Base-by-base conservation (phyloP, 1,140 invertebrate genomes). In the Neodiprion pinetum region DNA sequence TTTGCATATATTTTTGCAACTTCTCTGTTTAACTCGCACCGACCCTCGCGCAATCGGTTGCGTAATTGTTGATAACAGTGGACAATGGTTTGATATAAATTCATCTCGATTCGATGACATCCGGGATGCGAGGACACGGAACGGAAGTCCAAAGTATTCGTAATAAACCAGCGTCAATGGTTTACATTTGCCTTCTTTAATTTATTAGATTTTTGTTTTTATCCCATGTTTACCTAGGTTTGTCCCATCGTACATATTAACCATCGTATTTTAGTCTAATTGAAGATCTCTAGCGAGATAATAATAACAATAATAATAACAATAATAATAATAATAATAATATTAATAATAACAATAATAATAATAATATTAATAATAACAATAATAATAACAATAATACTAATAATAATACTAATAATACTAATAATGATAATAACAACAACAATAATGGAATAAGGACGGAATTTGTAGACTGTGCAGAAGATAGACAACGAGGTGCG, bases 361-460 rank as follows among this genome's bases (percentile, higher is more conserved):
- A 40, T 40, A 40, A 40, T 40, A 40, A 5, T 4, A 3, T 1
- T 40, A 40, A 40, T 40, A 40, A 40, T 40, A 21, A 21, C 0
- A 21, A 61, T 40, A 40, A 40, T 4, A 40, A 40, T 4, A 40
- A 5, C 1, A 3, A 40, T 40, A 40, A 40, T 40, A 40, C 1
- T 40, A 21, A 40, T 40, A 40, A 1, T 40, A 21, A 21, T 21
- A 21, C 17, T 21, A 21, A 21, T 21, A 21, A 21, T 21, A 17
- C 17, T 17, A 21, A 21, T 21, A 21, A 21, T 21, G 17, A 21
- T 21, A 21, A 21, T 21, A 21, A 21, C 0, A 21, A 21, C 17
- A 21, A 53, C n/a, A 61, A 17, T 61, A 61, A 61, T 17, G 53
- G 53, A 61, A 61, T 61, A 61, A 61, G 53, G 53, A 61, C 53